Percentiles rank a stretch among this genome's conserved stretches.
Conservation (phyloP, 1,140 invertebrate genomes). For the Diachasmimorpha longicaudata region DNA sequence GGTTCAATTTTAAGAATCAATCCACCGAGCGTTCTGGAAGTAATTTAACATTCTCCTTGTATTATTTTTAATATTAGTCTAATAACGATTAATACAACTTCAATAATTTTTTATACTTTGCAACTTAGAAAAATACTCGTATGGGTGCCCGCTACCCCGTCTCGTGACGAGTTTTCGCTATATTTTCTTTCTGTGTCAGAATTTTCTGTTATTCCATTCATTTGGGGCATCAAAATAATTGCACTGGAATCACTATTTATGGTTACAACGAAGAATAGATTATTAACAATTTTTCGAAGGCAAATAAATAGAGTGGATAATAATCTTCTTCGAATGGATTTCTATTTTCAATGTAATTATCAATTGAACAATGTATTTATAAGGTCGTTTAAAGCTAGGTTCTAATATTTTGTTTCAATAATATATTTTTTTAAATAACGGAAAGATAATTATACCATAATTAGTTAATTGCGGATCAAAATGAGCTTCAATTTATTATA, state of each 20-base stretch:
- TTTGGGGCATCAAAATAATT: slow-evolving; percentile 18
- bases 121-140: slow-evolving; percentile 63
- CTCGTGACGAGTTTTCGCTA: slow-evolving; percentile 35
- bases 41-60: background rate
- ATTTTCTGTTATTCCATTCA: background rate
- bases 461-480: background rate
- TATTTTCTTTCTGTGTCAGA: background rate
- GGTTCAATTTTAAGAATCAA: background rate
- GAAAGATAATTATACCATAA: background rate
- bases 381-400: background rate
- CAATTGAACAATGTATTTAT: background rate
- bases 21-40: background rate
- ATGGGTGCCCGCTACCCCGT: slow-evolving; percentile 50
- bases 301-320: background rate
- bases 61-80: slow-evolving; percentile 51
- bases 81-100: slow-evolving; percentile 63
- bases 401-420: background rate
- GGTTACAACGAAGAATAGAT: background rate
- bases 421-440: background rate
- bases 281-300: background rate
- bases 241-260: background rate
- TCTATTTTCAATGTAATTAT: background rate
- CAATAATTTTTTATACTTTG: slow-evolving; percentile 61
- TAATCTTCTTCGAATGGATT: background rate
- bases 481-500: background rate